These are phyloP conservation scores for Apostichopus parvimensis DNA, from an alignment of 35 echinoderm and acorn worm species.

Conservation along the genomic window DNA sequence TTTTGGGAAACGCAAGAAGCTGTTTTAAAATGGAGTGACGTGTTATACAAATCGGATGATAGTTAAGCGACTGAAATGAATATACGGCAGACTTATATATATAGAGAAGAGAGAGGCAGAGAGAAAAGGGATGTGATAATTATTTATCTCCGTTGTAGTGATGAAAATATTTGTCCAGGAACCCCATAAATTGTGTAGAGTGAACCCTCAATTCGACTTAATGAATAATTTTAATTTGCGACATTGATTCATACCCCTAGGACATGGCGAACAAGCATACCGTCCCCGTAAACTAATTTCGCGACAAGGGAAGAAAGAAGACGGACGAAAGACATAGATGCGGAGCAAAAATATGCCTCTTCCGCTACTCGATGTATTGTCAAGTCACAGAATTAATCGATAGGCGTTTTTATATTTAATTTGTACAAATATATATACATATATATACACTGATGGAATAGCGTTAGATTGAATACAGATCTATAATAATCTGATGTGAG, in stretches of 20 bases:
- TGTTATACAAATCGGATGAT: too few species aligned
- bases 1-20: too few species aligned
- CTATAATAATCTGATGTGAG: background rate
- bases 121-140: too few species aligned
- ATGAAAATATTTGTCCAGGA: background rate
- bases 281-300: slow-evolving; percentile 1
- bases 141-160: too few species aligned
- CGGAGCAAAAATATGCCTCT: background rate
- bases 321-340: background rate
- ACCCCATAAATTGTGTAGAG: background rate
- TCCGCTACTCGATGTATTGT: background rate
- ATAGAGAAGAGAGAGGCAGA: too few species aligned
- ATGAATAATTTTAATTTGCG: slow-evolving; percentile 47
- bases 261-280: slow-evolving; percentile 22
- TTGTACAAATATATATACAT: background rate
- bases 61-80: too few species aligned
- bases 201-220: slow-evolving; percentile 18
- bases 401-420: slow-evolving; percentile 18
- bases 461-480: background rate
- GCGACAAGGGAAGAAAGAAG: background rate
- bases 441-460: background rate
- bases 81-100: too few species aligned
- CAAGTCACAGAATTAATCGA: background rate
- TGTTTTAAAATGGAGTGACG: too few species aligned
- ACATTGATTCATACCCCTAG: slow-evolving; percentile 37